These are phyloP conservation scores for Melipona bicolor DNA, from an alignment of 2,888 invertebrate species.

Conservation along the genomic window DNA sequence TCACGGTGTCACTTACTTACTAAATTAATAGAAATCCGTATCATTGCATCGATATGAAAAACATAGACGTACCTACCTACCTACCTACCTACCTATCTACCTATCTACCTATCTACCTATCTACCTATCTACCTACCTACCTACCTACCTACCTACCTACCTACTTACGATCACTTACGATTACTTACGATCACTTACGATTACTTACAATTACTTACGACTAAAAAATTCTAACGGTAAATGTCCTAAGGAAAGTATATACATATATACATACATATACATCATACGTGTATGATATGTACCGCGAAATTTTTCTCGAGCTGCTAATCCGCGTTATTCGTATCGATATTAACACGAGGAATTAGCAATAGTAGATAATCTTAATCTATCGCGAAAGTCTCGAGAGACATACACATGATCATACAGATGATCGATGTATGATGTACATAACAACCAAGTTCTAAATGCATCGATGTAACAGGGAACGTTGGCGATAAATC, in stretches of 20 bases:
- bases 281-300: background rate
- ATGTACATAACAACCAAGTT: conserved; percentile 4
- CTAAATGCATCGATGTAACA: conserved; percentile 9
- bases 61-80: conserved; percentile 6
- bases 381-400: conserved; percentile 24
- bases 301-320: conserved; percentile 20
- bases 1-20: conserved; percentile 16
- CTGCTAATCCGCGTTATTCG: conserved; percentile 25
- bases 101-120: no score
- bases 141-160: no score
- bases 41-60: conserved; percentile 22
- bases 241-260: conserved; percentile 45
- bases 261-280: conserved; percentile 2
- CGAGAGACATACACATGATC: background rate
- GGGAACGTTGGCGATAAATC: background rate
- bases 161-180: no score
- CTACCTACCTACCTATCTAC: no score
- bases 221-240: conserved; percentile 38
- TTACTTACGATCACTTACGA: no score
- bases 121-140: background rate
- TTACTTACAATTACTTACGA: conserved; percentile 1
- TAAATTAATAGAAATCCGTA: conserved; percentile 4
- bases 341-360: conserved; percentile 17
- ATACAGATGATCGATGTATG: background rate
- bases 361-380: conserved; percentile 29